Evolutionary conservation across 2,797 vertebrate genomes (phyloP).

Genomic region (Premnoplex brunnescens): DNA sequence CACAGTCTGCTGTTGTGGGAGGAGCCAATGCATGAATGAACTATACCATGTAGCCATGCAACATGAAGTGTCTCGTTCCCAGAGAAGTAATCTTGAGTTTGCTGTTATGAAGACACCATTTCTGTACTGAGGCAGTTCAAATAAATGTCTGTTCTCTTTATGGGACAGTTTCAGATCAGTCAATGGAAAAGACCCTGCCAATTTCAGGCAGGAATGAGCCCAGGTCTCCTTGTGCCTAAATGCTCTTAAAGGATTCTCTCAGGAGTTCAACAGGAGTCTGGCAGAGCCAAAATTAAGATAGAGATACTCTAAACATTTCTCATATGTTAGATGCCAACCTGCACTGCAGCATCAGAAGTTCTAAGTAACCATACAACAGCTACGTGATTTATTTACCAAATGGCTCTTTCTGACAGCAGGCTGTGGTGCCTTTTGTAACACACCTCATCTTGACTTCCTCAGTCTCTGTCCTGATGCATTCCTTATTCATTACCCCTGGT

Average conservation of each 20-base stretch:
- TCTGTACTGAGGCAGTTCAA: neutral
- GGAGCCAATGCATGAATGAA: neutral
- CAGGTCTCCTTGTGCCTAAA: neutral
- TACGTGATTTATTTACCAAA: neutral
- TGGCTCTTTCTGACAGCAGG: neutral
- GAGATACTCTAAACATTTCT: neutral
- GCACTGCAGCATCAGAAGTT: neutral
- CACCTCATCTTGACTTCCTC: neutral
- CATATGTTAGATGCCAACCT: neutral
- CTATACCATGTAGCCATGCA: neutral
- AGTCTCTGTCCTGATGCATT: neutral
- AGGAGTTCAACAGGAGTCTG: neutral
- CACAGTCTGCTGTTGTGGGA: neutral
- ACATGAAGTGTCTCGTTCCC: neutral
- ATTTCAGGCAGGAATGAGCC: neutral
- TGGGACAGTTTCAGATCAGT: neutral
- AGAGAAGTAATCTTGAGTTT: neutral
- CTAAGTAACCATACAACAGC: neutral
- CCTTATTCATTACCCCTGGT: neutral
- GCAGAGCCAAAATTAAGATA: neutral
- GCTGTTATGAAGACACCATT: neutral
- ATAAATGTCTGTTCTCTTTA: neutral
- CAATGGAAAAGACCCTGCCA: neutral
- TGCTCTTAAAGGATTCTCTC: neutral
- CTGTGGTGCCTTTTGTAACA: neutral